Conservation (phyloP, 1,140 invertebrate species). For the Micrasema minimum region DNA sequence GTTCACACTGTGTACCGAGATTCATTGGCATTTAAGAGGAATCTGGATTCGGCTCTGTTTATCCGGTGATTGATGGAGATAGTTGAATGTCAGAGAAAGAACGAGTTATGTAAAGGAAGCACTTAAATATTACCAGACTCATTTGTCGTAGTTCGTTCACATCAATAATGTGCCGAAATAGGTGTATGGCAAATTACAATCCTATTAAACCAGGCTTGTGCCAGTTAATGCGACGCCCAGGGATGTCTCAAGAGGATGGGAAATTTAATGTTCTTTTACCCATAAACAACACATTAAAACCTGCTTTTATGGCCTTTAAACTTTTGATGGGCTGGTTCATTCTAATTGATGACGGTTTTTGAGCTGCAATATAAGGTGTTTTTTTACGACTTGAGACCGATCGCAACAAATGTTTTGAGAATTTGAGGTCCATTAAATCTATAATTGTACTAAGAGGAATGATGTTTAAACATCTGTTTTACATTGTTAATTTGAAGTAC, state of each 20-base stretch:
- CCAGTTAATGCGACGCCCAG: constrained; percentile 9
- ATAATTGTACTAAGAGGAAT: too few species aligned
- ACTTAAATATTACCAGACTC: constrained; percentile 47
- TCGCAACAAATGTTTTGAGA: too few species aligned
- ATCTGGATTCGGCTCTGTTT: constrained; percentile 44
- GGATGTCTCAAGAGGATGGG: constrained; percentile 12
- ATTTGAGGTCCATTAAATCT: too few species aligned
- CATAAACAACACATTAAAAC: constrained; percentile 38
- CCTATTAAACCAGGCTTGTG: constrained; percentile 19
- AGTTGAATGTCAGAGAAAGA: constrained; percentile 49
- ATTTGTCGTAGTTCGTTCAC: constrained; percentile 49
- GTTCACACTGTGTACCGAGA: constrained; percentile 18
- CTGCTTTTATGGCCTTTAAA: constrained; percentile 34
- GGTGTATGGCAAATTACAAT: constrained; percentile 32
- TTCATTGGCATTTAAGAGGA: constrained; percentile 48
- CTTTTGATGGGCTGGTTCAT: constrained; percentile 24
- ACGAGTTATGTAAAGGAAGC: constrained; percentile 52
- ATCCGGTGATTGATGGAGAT: constrained; percentile 50
- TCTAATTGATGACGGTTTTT: constrained; percentile 1
- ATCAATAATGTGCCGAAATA: constrained; percentile 40
- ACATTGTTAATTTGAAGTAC: too few species aligned
- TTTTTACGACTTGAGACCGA: too few species aligned
- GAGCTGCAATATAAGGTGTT: constrained; percentile 11
- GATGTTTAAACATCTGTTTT: too few species aligned
- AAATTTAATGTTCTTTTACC: constrained; percentile 13